Evolutionary conservation across 1,140 invertebrate species (phyloP).

Genomic region (Sminthurinus signatus): DNA sequence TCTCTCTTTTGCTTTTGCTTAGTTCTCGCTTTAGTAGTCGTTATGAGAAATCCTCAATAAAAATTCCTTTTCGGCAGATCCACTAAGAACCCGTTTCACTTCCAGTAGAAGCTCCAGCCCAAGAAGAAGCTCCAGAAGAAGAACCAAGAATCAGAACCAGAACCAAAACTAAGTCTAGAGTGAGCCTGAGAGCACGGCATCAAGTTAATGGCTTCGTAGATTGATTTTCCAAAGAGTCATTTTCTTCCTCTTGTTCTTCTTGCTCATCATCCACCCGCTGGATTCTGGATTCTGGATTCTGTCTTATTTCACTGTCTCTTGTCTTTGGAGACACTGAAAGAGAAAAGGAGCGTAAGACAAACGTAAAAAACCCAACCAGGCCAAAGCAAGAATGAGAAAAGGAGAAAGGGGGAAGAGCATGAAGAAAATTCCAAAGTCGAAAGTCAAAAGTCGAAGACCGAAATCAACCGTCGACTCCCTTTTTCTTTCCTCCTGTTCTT

Average conservation of each 20-base stretch:
- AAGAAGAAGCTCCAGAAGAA: no score
- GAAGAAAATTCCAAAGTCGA: no score
- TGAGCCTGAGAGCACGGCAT: no score
- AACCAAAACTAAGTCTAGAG: no score
- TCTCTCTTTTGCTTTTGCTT: background rate
- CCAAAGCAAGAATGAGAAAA: no score
- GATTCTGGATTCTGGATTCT: background rate
- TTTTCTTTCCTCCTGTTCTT: no score
- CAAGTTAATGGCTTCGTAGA: slow-evolving; percentile 41
- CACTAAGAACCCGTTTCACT: no score
- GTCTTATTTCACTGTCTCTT: background rate
- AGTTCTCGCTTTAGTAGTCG: slow-evolving; percentile 11
- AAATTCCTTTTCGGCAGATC: slow-evolving; percentile 38
- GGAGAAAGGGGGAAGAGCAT: slow-evolving; percentile 5
- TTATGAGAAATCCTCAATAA: slow-evolving; percentile 42
- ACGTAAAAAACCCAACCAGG: no score
- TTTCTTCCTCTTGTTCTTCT: slow-evolving; percentile 5
- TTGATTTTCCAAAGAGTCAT: slow-evolving; percentile 41
- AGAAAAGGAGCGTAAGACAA: slow-evolving; percentile 1
- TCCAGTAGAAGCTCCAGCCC: no score
- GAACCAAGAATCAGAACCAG: no score
- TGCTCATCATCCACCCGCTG: background rate
- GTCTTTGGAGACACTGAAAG: background rate
- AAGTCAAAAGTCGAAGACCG: no score
- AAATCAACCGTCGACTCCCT: background rate